These are phyloP conservation scores for Pammene aurita DNA, from an alignment of 2,888 invertebrate species.

Conservation along the genomic window DNA sequence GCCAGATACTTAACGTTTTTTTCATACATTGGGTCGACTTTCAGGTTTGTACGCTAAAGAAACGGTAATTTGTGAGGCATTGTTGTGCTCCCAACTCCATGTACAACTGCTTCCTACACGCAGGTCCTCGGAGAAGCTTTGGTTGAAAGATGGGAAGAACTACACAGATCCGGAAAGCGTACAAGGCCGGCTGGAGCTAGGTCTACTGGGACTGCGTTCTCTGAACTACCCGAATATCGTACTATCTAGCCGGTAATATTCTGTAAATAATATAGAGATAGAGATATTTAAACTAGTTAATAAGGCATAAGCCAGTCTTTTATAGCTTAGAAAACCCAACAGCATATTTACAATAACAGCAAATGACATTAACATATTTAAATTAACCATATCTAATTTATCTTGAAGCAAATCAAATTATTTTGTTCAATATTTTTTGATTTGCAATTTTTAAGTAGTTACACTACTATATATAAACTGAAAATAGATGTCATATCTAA, in stretches of 20 bases:
- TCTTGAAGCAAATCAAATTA: too few species aligned
- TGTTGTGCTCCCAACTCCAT: conserved; percentile 22
- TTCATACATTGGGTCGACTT: conserved; percentile 90
- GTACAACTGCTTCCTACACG: conserved; percentile 47
- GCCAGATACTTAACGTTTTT: conserved; percentile 88
- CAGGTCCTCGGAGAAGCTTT: conserved; percentile 88
- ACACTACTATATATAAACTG: too few species aligned
- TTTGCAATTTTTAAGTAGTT: too few species aligned
- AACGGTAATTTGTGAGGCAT: conserved; percentile 1
- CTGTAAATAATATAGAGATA: not conserved
- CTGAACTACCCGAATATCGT: conserved; percentile 81
- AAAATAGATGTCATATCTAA: too few species aligned
- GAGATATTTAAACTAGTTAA: too few species aligned
- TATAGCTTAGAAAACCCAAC: too few species aligned
- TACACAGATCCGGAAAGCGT: conserved; percentile 85
- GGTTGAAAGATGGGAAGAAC: conserved; percentile 70
- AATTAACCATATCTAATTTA: too few species aligned
- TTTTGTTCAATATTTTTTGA: too few species aligned
- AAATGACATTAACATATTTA: too few species aligned
- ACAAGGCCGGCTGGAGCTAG: conserved; percentile 89
- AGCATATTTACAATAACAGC: too few species aligned
- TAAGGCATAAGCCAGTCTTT: too few species aligned
- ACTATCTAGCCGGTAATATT: conserved; percentile 88
- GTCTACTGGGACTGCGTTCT: conserved; percentile 81
- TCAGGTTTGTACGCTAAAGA: conserved; percentile 83